phyloP scores from a whole-genome alignment of 2,797 vertebrate species.

The Brachymystax lenok region DNA sequence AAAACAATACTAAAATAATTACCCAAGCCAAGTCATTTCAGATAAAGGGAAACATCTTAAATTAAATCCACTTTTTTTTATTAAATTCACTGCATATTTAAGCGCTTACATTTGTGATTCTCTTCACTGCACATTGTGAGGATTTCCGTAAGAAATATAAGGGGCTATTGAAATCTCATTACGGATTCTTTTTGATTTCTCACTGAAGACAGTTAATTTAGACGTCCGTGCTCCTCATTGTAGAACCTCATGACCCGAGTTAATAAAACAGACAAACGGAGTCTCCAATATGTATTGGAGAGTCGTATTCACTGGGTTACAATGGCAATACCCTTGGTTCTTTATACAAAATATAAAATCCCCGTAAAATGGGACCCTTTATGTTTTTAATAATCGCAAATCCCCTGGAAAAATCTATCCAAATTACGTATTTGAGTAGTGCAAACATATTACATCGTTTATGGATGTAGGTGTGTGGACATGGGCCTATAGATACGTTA shows the following conservation, averaged over 20 bases:
- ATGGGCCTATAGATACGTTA: not conserved
- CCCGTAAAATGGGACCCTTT: not conserved
- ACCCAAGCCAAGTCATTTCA: not conserved
- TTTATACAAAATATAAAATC: not conserved
- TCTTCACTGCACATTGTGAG: not conserved
- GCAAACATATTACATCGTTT: not conserved
- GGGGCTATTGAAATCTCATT: not conserved
- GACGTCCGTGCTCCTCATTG: not conserved
- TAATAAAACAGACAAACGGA: not conserved
- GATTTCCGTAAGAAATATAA: not conserved
- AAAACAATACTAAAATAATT: not conserved
- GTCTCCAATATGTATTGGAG: not conserved
- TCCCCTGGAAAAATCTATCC: not conserved
- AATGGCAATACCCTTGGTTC: not conserved
- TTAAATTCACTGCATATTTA: not conserved
- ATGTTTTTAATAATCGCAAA: not conserved
- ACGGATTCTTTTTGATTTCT: not conserved
- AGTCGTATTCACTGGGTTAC: not conserved
- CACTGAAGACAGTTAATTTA: slow-evolving; percentile 2
- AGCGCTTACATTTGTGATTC: not conserved
- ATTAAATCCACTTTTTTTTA: not conserved
- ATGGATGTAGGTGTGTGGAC: not conserved
- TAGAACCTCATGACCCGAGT: not conserved
- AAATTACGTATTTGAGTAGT: not conserved
- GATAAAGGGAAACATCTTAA: not conserved